Percentiles rank a stretch among this genome's conserved stretches.
Conservation (phyloP, 1,140 invertebrate genomes). For the Drosophila nikananu region DNA sequence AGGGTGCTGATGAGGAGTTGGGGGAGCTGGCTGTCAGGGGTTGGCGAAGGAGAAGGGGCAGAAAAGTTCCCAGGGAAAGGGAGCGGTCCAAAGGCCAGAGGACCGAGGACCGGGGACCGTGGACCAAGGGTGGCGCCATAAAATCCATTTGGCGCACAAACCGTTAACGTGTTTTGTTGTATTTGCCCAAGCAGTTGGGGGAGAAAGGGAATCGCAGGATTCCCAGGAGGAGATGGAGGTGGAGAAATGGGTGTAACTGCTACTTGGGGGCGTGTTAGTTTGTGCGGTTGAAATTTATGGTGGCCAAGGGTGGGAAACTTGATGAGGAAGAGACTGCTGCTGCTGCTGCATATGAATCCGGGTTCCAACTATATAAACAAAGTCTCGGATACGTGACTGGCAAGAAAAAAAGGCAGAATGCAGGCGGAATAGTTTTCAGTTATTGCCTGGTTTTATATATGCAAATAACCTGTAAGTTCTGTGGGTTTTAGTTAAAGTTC, state of each 20-base stretch:
- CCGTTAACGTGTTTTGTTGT: slow-evolving; percentile 67
- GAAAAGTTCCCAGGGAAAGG: not conserved
- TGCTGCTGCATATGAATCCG: slow-evolving; percentile 25
- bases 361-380: slow-evolving; percentile 41
- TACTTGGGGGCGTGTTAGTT: slow-evolving; percentile 52
- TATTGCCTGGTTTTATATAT: slow-evolving; percentile 4
- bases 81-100: slow-evolving; percentile 26
- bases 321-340: slow-evolving; percentile 30
- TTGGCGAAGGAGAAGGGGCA: not conserved
- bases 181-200: slow-evolving; percentile 18
- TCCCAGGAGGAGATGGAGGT: slow-evolving; percentile 9
- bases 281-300: slow-evolving; percentile 67
- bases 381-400: slow-evolving; percentile 35
- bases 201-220: not conserved
- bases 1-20: slow-evolving; percentile 23
- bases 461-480: slow-evolving; percentile 24
- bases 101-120: not conserved
- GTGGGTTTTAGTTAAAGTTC: slow-evolving; percentile 6
- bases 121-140: slow-evolving; percentile 56
- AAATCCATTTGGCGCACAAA: slow-evolving; percentile 76
- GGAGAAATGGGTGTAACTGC: slow-evolving; percentile 15
- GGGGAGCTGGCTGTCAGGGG: not conserved
- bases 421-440: slow-evolving; percentile 21
- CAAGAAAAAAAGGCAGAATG: slow-evolving; percentile 13
- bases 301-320: slow-evolving; percentile 10